Percentiles rank a stretch among this genome's conserved stretches.
Conservation (phyloP, 2,888 invertebrate genomes). For the Drosophila greeni region DNA sequence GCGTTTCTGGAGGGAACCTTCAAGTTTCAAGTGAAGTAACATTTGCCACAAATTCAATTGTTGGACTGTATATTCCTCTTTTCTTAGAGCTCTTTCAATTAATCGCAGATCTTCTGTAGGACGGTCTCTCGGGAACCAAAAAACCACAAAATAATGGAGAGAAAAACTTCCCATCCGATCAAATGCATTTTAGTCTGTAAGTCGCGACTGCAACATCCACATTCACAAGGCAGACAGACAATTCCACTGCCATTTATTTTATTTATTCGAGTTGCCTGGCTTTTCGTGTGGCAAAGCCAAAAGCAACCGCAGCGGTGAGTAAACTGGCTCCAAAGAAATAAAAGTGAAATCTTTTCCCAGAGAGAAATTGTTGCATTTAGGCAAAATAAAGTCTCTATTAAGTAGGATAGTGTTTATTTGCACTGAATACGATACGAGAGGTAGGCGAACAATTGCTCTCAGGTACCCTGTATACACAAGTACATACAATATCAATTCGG, state of each 20-base stretch:
- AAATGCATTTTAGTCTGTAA: conserved; percentile 14
- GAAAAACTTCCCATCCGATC: conserved; percentile 11
- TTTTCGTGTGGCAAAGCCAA: conserved; percentile 28
- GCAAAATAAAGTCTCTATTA: conserved; percentile 41
- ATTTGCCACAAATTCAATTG: not conserved
- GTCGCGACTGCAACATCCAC: conserved; percentile 26
- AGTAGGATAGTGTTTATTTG: conserved; percentile 22
- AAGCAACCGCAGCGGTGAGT: conserved; percentile 32
- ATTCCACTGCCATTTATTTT: conserved; percentile 68
- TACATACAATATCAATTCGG: conserved; percentile 23
- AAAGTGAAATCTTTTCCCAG: conserved; percentile 71
- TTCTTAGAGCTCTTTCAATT: not conserved
- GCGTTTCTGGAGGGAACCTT: not conserved
- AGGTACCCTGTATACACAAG: conserved; percentile 1
- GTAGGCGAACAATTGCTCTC: conserved; percentile 9
- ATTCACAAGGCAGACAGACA: conserved; percentile 55
- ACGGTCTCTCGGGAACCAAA: not conserved
- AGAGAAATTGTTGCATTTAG: conserved; percentile 60
- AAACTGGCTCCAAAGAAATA: conserved; percentile 61
- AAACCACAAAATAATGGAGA: conserved; percentile 3
- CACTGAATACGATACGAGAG: not conserved
- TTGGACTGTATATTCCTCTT: not conserved
- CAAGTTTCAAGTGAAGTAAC: not conserved
- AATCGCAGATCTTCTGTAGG: not conserved
- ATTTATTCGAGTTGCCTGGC: conserved; percentile 54